These are phyloP conservation scores for Eremobia ochroleuca DNA, from an alignment of 2,888 invertebrate species.

Conservation along the genomic window DNA sequence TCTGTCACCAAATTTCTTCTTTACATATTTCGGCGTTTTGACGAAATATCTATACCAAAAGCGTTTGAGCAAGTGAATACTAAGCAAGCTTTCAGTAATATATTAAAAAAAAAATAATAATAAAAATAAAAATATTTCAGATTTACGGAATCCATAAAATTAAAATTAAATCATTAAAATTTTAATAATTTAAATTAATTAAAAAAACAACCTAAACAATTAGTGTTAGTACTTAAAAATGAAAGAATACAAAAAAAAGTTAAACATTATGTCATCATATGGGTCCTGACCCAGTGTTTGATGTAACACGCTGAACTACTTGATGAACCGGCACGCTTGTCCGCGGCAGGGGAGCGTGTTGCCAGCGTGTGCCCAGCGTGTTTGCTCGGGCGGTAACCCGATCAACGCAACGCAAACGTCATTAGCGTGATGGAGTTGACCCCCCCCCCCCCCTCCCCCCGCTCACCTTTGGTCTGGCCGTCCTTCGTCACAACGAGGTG, in stretches of 20 bases:
- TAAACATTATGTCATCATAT: too few relatives aligned
- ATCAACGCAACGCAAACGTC: constrained; percentile 58
- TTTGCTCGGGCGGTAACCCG: constrained; percentile 50
- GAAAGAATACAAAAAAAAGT: too few relatives aligned
- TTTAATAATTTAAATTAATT: too few relatives aligned
- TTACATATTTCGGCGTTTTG: background rate
- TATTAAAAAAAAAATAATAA: too few relatives aligned
- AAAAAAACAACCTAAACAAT: too few relatives aligned
- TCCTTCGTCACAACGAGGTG: background rate
- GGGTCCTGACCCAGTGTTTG: too few relatives aligned
- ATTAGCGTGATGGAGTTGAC: constrained; percentile 64
- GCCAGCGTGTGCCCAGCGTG: constrained; percentile 10
- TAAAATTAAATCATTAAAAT: too few relatives aligned
- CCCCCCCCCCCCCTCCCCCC: constrained; percentile 33
- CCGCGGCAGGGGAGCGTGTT: background rate
- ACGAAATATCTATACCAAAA: background rate
- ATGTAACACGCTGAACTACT: background rate
- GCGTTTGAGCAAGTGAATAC: background rate
- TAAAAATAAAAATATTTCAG: too few relatives aligned
- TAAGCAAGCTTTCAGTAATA: constrained; percentile 14
- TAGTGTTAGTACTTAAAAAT: too few relatives aligned
- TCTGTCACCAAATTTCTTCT: too few relatives aligned
- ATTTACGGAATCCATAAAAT: too few relatives aligned
- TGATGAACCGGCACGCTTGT: background rate
- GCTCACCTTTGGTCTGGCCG: constrained; percentile 16